A percentile compares a stretch with the other conserved stretches of the same genome.
Conservation (phyloP, 2,888 invertebrate species). For the Boloria euphrosyne region DNA sequence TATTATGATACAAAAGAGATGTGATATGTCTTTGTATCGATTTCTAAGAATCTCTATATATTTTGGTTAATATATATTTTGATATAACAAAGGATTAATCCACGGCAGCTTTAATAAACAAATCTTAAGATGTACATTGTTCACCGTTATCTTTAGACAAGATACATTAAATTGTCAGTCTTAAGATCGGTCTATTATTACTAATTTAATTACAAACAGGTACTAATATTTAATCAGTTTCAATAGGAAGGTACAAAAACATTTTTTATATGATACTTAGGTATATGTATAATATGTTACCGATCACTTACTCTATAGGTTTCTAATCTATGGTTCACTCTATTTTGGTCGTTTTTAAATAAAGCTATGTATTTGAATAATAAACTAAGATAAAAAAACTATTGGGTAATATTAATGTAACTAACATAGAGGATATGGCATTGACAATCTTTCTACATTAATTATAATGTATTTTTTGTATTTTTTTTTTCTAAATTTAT, state of each 20-base stretch:
- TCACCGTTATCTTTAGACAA: conserved; percentile 39
- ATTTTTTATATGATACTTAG: conserved; percentile 10
- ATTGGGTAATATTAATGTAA: conserved; percentile 1
- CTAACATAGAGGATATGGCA: conserved; percentile 5
- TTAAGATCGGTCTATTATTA: conserved; percentile 77
- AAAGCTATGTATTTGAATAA: conserved; percentile 25
- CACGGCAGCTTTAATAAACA: conserved; percentile 58
- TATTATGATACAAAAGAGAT: too few relatives aligned
- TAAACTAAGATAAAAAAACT: conserved; percentile 3
- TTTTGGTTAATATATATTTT: background rate
- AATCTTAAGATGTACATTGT: conserved; percentile 64
- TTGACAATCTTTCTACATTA: conserved; percentile 1
- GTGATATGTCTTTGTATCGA: too few relatives aligned
- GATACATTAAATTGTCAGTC: conserved; percentile 54
- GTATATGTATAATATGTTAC: conserved; percentile 18
- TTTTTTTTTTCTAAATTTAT: conserved; percentile 13
- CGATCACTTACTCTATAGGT: conserved; percentile 40
- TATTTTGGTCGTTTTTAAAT: conserved; percentile 53
- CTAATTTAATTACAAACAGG: conserved; percentile 45
- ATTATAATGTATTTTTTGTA: background rate
- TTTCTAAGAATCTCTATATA: too few relatives aligned
- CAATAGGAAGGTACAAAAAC: conserved; percentile 40
- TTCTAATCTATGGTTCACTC: conserved; percentile 48
- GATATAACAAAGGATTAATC: background rate
- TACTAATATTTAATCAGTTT: conserved; percentile 44